Evolutionary conservation across 2,113 vertebrate species (phyloP).

Genomic region (Osmerus mordax): DNA sequence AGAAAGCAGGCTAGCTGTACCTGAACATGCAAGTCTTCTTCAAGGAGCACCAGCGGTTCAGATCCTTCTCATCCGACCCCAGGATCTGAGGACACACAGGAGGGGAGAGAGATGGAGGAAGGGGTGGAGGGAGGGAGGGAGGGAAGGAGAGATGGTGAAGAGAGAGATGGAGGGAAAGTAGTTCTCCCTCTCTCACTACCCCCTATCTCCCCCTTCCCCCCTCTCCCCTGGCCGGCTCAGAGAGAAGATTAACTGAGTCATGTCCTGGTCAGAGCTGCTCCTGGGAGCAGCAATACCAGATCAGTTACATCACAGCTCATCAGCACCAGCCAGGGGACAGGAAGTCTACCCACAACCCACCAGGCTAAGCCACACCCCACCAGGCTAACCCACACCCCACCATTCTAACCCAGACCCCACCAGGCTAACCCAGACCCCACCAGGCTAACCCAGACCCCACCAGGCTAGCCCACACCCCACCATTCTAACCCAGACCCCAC

Average conservation of each 20-base stretch:
- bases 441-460: not conserved
- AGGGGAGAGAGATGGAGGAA: no score
- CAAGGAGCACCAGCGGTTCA: conserved; percentile 87
- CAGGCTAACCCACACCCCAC: no score
- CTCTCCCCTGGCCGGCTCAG: conserved; percentile 62
- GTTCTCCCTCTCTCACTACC: not conserved
- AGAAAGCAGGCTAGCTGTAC: conserved; percentile 46
- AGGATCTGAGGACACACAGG: conserved; percentile 72
- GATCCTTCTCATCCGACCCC: conserved; percentile 78
- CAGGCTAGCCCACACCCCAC: not conserved
- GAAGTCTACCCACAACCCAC: not conserved
- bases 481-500: no score
- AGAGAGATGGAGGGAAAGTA: no score
- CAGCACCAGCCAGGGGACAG: conserved; percentile 53
- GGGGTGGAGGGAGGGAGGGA: no score
- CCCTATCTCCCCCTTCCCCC: not conserved
- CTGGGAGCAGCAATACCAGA: conserved; percentile 71
- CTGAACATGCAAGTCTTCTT: conserved; percentile 93
- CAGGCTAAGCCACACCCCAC: not conserved
- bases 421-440: not conserved
- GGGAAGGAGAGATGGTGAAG: no score
- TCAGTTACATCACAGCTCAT: conserved; percentile 70
- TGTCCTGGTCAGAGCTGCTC: conserved; percentile 71
- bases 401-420: no score
- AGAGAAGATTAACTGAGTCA: conserved; percentile 79